Evolutionary conservation across 2,888 invertebrate genomes (phyloP).

Genomic region (Globia sparganii): DNA sequence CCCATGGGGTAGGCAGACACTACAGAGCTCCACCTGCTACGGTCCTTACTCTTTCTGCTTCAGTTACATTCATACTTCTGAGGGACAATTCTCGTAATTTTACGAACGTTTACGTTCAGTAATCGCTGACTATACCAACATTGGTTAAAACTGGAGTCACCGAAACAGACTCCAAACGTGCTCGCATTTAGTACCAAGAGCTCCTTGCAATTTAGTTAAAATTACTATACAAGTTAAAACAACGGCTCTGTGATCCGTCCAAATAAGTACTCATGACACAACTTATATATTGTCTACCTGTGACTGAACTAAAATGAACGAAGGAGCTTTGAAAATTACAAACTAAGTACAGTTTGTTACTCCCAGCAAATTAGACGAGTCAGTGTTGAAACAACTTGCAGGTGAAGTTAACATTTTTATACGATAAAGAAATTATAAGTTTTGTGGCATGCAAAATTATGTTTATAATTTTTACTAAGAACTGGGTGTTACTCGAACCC

Average conservation of each 20-base stretch:
- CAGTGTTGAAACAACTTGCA: constrained; percentile 14
- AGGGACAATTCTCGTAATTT: too few species aligned
- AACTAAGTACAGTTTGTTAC: constrained; percentile 49
- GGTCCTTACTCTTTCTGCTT: too few species aligned
- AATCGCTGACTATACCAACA: constrained; percentile 16
- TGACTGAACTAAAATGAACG: constrained; percentile 55
- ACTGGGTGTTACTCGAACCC: neutral
- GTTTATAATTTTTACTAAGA: neutral
- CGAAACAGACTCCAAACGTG: constrained; percentile 30
- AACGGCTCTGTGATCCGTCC: constrained; percentile 58
- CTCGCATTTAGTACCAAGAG: constrained; percentile 32
- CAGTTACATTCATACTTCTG: too few species aligned
- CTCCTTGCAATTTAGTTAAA: constrained; percentile 48
- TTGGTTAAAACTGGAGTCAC: constrained; percentile 41
- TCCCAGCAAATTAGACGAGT: constrained; percentile 51
- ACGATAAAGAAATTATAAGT: neutral
- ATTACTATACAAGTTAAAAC: constrained; percentile 62
- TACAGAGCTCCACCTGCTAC: too few species aligned
- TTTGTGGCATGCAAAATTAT: neutral
- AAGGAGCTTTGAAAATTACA: constrained; percentile 37
- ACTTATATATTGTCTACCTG: constrained; percentile 60
- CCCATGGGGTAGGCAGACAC: too few species aligned
- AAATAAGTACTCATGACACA: constrained; percentile 62
- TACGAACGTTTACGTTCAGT: too few species aligned
- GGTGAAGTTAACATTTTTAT: constrained; percentile 3